Base-by-base conservation (phyloP, 2,888 invertebrate genomes). In the Sinotaia quadrata region DNA sequence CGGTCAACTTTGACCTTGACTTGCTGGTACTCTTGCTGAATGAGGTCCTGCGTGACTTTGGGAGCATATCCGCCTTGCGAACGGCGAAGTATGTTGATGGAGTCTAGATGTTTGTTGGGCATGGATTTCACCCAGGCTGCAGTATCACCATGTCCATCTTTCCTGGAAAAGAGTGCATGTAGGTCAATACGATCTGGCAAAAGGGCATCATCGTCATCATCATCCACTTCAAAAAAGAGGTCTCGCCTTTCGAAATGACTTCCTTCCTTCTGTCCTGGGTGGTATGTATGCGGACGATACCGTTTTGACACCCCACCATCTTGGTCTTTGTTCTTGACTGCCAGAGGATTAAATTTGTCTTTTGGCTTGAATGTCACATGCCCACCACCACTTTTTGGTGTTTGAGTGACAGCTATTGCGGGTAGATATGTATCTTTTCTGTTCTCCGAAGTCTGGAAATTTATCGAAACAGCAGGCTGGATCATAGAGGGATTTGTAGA, bases 101-200 rank as follows among this genome's bases (percentile, higher is more conserved):
- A 51, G 3, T 51, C 61, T 7, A 51, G 61, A 36, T 51, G 47
- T 3, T 51, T 33, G 10, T 61, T 47, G 4, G 44, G 3, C 15
- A 44, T 15, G 34, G 65, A 56, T 10, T 34, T 49, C 21, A 27
- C 24, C 7, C 47, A 12, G 54, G 63, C 37, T 4, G 36, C 12
- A 2, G 41, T 56, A 2, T 54, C 65, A 15, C 56, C 65, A 2
- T 37, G 54, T 7, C 41, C 37, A 2, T 52, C 65, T 31, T 41
- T 31, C 34, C 59, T 51, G 54, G 54, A 68, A 7, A 67, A 27
- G 37, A 67, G 59, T 18, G 78, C 80, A 41, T 78, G 70, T 44
- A 84, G 69, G 60, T 83, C 81, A 18, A 82, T 75, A 57, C 75
- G 76, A 21, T 82, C 80, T 29, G 74, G 74, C 21, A 70, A 69